These are phyloP conservation scores for Batillaria attramentaria DNA, from an alignment of 1,140 invertebrate species.

Conservation along the genomic window DNA sequence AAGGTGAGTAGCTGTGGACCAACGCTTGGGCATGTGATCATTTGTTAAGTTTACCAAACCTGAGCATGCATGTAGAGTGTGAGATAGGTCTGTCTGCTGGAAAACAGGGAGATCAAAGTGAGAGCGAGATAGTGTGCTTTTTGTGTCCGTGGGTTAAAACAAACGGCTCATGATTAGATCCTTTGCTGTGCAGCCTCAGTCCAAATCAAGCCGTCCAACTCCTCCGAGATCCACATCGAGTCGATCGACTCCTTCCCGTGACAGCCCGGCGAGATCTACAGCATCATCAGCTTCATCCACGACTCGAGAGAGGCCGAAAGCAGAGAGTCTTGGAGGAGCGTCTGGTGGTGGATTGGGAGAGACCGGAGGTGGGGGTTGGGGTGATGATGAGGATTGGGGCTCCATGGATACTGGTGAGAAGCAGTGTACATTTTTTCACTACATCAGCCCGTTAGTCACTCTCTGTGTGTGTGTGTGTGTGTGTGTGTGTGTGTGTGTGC, in stretches of 20 bases:
- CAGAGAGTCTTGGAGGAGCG: slow-evolving; percentile 30
- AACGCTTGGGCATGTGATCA: no score
- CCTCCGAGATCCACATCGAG: slow-evolving; percentile 37
- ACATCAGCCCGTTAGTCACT: neutral
- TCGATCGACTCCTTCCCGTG: slow-evolving; percentile 26
- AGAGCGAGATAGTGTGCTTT: no score
- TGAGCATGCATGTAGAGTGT: no score
- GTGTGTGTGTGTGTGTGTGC: no score
- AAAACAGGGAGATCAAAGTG: no score
- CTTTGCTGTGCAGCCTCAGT: slow-evolving; percentile 16
- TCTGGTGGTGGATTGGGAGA: slow-evolving; percentile 49
- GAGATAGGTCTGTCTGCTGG: no score
- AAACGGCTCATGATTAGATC: no score
- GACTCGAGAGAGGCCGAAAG: slow-evolving; percentile 14
- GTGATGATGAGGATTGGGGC: neutral
- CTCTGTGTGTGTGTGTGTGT: neutral
- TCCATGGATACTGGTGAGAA: neutral
- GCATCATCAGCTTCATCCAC: slow-evolving; percentile 14
- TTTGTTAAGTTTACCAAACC: no score
- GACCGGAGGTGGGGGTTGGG: neutral
- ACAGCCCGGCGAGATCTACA: slow-evolving; percentile 9
- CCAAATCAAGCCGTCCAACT: slow-evolving; percentile 24
- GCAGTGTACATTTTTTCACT: neutral
- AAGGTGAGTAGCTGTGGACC: slow-evolving; percentile 29
- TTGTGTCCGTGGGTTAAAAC: no score